These are phyloP conservation scores for Callipepla californica DNA, from an alignment of 2,113 vertebrate species.

Conservation along the genomic window DNA sequence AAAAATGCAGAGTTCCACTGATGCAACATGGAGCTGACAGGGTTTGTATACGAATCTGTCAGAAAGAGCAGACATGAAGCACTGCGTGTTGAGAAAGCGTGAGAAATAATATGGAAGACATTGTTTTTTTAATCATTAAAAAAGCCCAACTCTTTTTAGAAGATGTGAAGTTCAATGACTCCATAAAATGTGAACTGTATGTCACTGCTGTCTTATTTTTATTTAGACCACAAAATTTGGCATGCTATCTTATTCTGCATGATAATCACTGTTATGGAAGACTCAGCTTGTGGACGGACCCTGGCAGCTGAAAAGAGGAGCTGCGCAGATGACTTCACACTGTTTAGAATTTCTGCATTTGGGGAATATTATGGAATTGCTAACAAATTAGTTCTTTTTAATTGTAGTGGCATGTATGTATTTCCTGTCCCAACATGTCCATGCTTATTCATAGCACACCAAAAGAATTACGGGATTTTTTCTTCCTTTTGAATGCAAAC, in stretches of 20 bases:
- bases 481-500: neutral
- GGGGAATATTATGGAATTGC: slow-evolving; percentile 67
- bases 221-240: neutral
- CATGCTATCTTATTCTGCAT: neutral
- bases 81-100: neutral
- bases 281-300: slow-evolving; percentile 38
- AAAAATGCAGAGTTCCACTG: neutral
- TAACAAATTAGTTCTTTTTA: slow-evolving; percentile 71
- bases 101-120: neutral
- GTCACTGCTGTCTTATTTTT: neutral
- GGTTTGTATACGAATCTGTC: neutral
- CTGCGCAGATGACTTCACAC: slow-evolving; percentile 63
- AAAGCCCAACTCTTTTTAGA: neutral
- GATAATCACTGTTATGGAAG: neutral
- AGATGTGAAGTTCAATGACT: neutral
- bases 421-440: slow-evolving; percentile 53
- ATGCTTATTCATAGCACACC: slow-evolving; percentile 27
- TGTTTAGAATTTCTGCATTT: slow-evolving; percentile 76
- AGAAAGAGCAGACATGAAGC: neutral
- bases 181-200: neutral
- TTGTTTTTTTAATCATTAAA: too few species aligned
- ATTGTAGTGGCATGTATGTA: slow-evolving; percentile 64
- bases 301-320: slow-evolving; percentile 52
- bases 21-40: neutral
- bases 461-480: neutral